Evolutionary conservation across 2,797 vertebrate genomes (phyloP).

Genomic region (Acanthis flammea): DNA sequence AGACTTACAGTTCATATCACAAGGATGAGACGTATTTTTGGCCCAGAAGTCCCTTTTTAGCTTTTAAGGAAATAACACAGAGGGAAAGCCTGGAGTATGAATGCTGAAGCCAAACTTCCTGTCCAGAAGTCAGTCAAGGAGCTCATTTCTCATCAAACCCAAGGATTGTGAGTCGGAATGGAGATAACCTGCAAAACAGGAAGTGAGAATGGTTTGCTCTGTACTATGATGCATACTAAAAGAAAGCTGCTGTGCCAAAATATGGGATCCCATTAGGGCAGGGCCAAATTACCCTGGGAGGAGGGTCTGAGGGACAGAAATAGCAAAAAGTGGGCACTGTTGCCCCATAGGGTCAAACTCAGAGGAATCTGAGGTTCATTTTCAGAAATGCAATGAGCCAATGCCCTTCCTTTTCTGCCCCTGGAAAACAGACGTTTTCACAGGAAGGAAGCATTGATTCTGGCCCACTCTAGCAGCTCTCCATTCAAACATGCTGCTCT

Average conservation of each 20-base stretch:
- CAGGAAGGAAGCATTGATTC: not conserved
- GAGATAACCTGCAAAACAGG: not conserved
- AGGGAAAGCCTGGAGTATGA: not conserved
- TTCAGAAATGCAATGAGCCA: not conserved
- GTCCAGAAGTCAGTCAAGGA: not conserved
- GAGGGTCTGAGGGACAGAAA: not conserved
- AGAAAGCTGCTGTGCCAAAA: not conserved
- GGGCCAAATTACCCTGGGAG: not conserved
- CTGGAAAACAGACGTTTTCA: not conserved
- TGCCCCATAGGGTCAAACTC: not conserved
- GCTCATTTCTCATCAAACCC: not conserved
- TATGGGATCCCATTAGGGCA: accelerated
- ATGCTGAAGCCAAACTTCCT: not conserved
- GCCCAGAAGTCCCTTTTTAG: not conserved
- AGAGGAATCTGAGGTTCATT: not conserved
- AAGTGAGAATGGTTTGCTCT: not conserved
- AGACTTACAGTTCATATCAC: not conserved
- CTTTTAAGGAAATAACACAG: not conserved
- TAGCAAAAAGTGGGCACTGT: accelerated
- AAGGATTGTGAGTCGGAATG: not conserved
- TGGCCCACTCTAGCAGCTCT: not conserved
- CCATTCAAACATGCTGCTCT: not conserved
- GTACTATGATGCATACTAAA: not conserved
- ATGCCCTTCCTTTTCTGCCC: not conserved
- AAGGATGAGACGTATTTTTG: not conserved